Conservation (phyloP, 2,888 invertebrate species). For the Unio delphinus region DNA sequence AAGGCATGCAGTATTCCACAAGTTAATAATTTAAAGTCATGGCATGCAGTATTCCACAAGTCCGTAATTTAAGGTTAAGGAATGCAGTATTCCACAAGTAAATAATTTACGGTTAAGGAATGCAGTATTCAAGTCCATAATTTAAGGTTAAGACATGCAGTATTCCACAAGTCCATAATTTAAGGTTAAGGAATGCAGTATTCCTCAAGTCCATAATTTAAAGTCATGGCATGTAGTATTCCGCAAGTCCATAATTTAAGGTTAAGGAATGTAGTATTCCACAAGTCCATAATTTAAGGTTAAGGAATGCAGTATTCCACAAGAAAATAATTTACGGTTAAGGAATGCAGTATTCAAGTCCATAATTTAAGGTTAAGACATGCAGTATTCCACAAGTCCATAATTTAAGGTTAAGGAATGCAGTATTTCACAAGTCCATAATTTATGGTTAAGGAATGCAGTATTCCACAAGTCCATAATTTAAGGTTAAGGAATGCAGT, state of each 20-base stretch:
- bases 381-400: not conserved
- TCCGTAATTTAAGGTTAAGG: too few relatives aligned
- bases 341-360: not conserved
- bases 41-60: not conserved
- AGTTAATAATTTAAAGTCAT: not conserved
- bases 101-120: not conserved
- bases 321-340: not conserved
- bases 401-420: not conserved
- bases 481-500: not conserved
- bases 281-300: too few relatives aligned
- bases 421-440: too few relatives aligned
- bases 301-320: not conserved
- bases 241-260: not conserved
- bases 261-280: not conserved
- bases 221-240: not conserved
- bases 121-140: not conserved
- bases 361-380: too few relatives aligned
- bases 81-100: not conserved
- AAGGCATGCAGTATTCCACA: not conserved
- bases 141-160: not conserved
- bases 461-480: not conserved
- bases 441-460: not conserved
- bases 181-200: not conserved
- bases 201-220: too few relatives aligned
- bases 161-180: not conserved